Evolutionary conservation across 2,113 vertebrate species (phyloP), one percentile per base, ranked within the genome.

Genomic region (Gambusia affinis): DNA sequence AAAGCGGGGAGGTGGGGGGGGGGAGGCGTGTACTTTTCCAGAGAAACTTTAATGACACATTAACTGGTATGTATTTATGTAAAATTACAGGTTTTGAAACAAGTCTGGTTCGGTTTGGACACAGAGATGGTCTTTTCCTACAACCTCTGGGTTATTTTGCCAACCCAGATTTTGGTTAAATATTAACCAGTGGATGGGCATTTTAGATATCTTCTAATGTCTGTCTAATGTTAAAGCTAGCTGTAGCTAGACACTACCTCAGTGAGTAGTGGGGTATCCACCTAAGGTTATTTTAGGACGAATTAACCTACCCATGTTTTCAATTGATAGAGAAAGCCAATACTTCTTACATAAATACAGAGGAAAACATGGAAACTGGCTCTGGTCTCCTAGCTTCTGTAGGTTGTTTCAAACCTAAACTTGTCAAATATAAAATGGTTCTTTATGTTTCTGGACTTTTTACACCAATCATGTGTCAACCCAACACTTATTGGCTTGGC

Each of bases 11-110:
- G 31, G 31, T 2, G 30, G 30, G 31, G 7, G 33, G 31, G 31
- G 30, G 30, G 30, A 3, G 66, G 28, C 22, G 42, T 57, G 2
- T n/a, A 24, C 73, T 71, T 72, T 62, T 74, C 17, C 12, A n/a
- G 71, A 0, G 44, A 39, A 65, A 7, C 74, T 33, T 60, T 33
- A 68, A 42, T 71, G 27, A 68, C 29, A 69, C 65, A 74, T 29
- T 76, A 29, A 19, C 10, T 62, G 17, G 15, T 24, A 10, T 70
- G 28, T 68, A 8, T 70, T 62, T 60, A 10, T 66, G 31, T 39
- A 15, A 51, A 7, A 17, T 47, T 17, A 6, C 15, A 1, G 44
- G 44, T 47, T 47, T 47, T 47, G 6, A 47, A 47, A 7, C 44
- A 47, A 47, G 5, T 2, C 44, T 57, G 22, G 51, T 57, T 57